Percentiles rank a stretch among this genome's conserved stretches.
These are phyloP conservation scores for Sphenodon punctatus DNA, from an alignment of 2,797 vertebrate genomes.

Conservation along the genomic window DNA sequence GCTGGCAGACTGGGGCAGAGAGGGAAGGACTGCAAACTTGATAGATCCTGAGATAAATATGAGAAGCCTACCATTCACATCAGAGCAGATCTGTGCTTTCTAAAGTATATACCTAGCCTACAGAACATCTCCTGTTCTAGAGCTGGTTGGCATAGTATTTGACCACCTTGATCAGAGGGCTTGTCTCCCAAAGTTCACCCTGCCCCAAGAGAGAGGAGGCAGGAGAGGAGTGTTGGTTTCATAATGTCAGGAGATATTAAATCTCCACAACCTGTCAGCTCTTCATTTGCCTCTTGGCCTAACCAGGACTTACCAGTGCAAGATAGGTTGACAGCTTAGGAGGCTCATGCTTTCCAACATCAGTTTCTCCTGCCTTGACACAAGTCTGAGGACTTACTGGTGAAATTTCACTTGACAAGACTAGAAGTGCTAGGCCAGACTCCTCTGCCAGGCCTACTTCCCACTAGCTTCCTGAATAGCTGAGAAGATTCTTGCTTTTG, in stretches of 20 bases:
- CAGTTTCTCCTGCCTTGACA: too few species aligned
- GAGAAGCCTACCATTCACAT: neutral
- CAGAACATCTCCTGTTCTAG: neutral
- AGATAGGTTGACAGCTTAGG: too few species aligned
- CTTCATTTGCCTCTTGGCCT: neutral
- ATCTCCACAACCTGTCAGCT: too few species aligned
- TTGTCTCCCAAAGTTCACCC: too few species aligned
- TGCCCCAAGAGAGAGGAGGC: neutral
- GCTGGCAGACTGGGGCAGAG: too few species aligned
- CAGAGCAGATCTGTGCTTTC: neutral
- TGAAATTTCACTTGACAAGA: neutral
- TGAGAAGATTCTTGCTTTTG: neutral
- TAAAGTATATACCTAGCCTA: neutral
- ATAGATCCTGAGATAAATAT: too few species aligned
- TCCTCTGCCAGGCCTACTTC: neutral
- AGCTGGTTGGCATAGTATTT: neutral
- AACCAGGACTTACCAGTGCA: too few species aligned
- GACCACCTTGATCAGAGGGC: neutral
- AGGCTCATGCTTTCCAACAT: too few species aligned
- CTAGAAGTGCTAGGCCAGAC: neutral
- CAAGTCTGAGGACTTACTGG: too few species aligned
- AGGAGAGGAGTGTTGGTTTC: neutral
- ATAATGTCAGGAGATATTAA: too few species aligned
- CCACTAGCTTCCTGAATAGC: neutral
- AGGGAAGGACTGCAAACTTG: too few species aligned